Conservation (phyloP, 1,140 invertebrate genomes). For the Bathynomus jamesi region DNA sequence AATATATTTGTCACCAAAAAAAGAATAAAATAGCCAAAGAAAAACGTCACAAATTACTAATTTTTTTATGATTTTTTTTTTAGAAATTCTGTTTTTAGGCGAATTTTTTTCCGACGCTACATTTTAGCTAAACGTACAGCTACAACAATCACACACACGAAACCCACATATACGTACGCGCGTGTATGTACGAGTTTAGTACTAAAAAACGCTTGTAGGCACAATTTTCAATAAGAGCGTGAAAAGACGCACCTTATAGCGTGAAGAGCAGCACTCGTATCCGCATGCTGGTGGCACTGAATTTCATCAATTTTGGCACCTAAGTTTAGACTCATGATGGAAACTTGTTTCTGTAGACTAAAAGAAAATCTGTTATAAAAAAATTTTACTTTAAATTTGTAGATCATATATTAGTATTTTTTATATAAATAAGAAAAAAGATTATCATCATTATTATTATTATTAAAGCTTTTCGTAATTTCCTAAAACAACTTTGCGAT, state of each 20-base stretch:
- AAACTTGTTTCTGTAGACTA: conserved; percentile 91
- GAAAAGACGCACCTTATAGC: conserved; percentile 23
- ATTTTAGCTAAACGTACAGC: too few relatives aligned
- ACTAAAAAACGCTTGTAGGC: too few relatives aligned
- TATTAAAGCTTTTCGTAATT: not conserved
- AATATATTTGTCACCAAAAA: too few relatives aligned
- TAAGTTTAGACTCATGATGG: conserved; percentile 91
- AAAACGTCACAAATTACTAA: too few relatives aligned
- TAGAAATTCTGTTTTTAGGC: too few relatives aligned
- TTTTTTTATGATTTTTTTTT: too few relatives aligned
- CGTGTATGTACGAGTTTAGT: too few relatives aligned
- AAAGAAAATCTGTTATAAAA: conserved; percentile 17
- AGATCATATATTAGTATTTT: conserved; percentile 48
- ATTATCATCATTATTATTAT: not conserved
- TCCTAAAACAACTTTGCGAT: not conserved
- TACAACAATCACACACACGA: too few relatives aligned
- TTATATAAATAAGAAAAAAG: conserved; percentile 68
- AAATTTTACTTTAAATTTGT: not conserved
- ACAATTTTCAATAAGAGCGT: too few relatives aligned
- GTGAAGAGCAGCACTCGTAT: conserved; percentile 34
- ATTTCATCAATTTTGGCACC: conserved; percentile 83
- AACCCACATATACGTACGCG: too few relatives aligned
- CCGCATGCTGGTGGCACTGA: conserved; percentile 56
- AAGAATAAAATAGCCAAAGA: too few relatives aligned
- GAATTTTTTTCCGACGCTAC: too few relatives aligned